Percentiles rank a stretch among this genome's conserved stretches.
phyloP scores from a whole-genome alignment of 2,113 vertebrate genomes.

The Ictidomys tridecemlineatus region DNA sequence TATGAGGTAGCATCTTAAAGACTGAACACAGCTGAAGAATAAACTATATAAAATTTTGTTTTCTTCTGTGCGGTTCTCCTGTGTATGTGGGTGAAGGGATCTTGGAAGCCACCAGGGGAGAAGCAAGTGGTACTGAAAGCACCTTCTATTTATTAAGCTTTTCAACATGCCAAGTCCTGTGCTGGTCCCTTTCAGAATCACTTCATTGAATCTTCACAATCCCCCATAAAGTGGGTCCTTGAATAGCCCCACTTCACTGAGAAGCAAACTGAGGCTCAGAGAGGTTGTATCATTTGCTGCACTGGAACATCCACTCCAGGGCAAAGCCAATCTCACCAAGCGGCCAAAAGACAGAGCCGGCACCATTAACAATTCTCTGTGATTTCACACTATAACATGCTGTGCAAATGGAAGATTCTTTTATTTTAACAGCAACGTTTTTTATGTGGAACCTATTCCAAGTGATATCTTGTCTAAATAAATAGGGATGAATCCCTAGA shows the following conservation, averaged over 20 bases:
- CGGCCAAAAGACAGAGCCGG: not conserved
- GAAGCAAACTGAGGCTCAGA: slow-evolving; percentile 36
- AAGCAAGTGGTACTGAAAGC: not conserved
- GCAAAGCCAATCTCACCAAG: not conserved
- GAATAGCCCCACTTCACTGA: not conserved
- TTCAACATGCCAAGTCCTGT: not conserved
- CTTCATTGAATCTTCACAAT: not conserved
- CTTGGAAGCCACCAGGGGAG: not conserved
- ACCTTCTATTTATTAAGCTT: not conserved
- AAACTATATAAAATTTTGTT: not conserved
- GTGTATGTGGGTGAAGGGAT: rapidly evolving
- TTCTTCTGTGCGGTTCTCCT: not conserved
- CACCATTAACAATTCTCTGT: not conserved
- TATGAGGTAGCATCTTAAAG: not conserved
- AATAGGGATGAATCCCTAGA: not conserved
- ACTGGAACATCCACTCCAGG: not conserved
- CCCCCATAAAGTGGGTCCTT: not conserved
- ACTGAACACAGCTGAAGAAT: not conserved
- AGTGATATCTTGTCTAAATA: not conserved
- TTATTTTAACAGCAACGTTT: not conserved
- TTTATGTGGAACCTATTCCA: not conserved
- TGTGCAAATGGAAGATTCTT: not conserved
- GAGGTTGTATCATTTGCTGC: not conserved
- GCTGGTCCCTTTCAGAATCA: too few relatives aligned
- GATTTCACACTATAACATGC: not conserved